Base-by-base conservation (phyloP, 1,140 invertebrate genomes). In the Lordiphosa stackelbergi region DNA sequence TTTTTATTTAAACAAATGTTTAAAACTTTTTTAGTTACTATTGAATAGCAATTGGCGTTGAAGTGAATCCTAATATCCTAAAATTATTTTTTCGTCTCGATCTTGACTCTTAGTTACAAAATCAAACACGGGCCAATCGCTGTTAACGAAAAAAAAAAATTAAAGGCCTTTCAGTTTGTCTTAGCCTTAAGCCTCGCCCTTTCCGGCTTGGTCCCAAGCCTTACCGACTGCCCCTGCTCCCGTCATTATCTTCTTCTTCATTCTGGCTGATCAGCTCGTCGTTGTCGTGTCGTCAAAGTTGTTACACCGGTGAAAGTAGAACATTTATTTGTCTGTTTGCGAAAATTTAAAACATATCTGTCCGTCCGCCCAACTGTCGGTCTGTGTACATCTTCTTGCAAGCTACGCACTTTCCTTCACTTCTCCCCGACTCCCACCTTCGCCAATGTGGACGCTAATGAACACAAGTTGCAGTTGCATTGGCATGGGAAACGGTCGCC, bases 271-370 rank as follows among this genome's bases (percentile, higher is more conserved):
- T 35, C 28, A 19, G 12, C 5, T 24, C 5, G 22, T 12, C 11
- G 12, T 16, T 11, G 12, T 24, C 16, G 40, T 34, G 12, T 24
- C 24, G 40, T 34, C 31, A 28, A 8, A 19, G 28, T 53, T 38
- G 40, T 11, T 43, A 49, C 42, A 42, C 16, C 63, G 68, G 71
- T 71, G 71, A 73, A 73, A 73, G 71, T 71, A 71, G 68, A 66
- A 73, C 68, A 70, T 70, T 63, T 71, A 66, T 68, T 73, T 71
- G 68, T 59, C 53, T 68, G 55, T 64, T 68, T 68, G 64, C 46
- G 58, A 49, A 63, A 70, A 62, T 62, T 62, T 68, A 37, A 63
- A 68, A 53, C 56, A 55, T 53, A 57, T 62, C 53, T 31, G 28
- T 31, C 28, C 28, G 53, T 56, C 47, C 56, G 36, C 43, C 42